Percentiles rank a stretch among this genome's conserved stretches.
Evolutionary conservation across 2,113 vertebrate species (phyloP).

Genomic region (Ctenomys sociabilis): DNA sequence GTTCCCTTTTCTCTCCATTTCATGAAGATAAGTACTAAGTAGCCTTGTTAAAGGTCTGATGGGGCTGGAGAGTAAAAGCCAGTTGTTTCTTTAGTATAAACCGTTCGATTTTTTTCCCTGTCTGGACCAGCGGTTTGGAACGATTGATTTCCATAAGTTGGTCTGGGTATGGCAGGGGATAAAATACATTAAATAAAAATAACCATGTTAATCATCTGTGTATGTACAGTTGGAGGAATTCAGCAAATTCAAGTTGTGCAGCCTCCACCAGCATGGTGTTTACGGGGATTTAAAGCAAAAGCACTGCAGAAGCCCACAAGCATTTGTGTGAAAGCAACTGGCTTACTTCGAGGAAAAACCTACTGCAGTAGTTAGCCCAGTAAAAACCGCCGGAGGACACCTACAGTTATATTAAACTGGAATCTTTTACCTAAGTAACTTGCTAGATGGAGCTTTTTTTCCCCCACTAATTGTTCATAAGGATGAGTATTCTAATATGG

Average conservation of each 20-base stretch:
- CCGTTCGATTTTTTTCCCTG: background rate
- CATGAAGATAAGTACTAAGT: background rate
- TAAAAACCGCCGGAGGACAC: background rate
- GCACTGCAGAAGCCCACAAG: constrained; percentile 18
- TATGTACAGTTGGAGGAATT: background rate
- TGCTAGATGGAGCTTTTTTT: constrained; percentile 23
- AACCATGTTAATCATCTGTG: background rate
- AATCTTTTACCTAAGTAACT: constrained; percentile 57
- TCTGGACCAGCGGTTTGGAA: background rate
- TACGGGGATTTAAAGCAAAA: background rate
- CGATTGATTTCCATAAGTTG: background rate
- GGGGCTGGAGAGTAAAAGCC: background rate
- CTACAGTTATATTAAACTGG: constrained; percentile 35
- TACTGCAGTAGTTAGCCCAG: background rate
- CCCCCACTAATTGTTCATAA: constrained; percentile 56
- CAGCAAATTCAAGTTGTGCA: background rate
- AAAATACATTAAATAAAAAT: background rate
- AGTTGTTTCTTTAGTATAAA: background rate
- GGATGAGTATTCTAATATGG: constrained; percentile 57
- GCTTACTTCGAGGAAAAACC: background rate
- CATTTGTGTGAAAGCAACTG: background rate
- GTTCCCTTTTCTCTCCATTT: background rate
- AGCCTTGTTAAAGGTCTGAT: background rate
- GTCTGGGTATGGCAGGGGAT: background rate
- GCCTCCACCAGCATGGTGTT: background rate